These are phyloP conservation scores for Kryptolebias ocellatus DNA, from an alignment of 2,797 vertebrate species.

Conservation along the genomic window DNA sequence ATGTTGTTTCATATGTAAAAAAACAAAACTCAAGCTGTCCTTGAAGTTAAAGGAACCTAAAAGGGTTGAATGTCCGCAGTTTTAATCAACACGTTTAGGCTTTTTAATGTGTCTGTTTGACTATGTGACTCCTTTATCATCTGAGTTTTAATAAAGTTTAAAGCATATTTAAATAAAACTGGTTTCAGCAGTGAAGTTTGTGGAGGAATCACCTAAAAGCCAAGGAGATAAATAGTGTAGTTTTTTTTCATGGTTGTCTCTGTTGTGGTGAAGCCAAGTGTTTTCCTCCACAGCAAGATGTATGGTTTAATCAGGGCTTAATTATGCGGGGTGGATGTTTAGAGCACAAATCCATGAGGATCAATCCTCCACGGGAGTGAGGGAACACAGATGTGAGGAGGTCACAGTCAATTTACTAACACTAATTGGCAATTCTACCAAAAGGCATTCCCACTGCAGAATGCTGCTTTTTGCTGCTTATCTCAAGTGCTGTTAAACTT, in stretches of 20 bases:
- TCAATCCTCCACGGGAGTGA: not conserved
- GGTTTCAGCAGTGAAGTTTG: not conserved
- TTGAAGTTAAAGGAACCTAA: too few relatives aligned
- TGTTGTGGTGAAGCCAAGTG: not conserved
- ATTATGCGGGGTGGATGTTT: slow-evolving; percentile 22
- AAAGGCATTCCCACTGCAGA: slow-evolving; percentile 2
- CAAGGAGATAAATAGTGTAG: not conserved
- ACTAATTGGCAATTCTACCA: slow-evolving; percentile 30
- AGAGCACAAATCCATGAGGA: slow-evolving; percentile 22
- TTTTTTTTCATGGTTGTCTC: not conserved
- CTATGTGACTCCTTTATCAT: not conserved
- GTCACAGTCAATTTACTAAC: slow-evolving; percentile 44
- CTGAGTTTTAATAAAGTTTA: not conserved
- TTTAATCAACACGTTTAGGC: too few relatives aligned
- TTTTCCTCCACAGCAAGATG: slow-evolving; percentile 5
- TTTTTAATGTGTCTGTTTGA: not conserved
- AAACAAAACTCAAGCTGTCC: too few relatives aligned
- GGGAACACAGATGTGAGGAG: slow-evolving; percentile 22
- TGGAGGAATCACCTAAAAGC: not conserved
- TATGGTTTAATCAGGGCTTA: slow-evolving; percentile 30
- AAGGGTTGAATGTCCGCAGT: too few relatives aligned
- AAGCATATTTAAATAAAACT: not conserved
- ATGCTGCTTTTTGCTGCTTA: not conserved
- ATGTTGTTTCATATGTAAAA: too few relatives aligned
- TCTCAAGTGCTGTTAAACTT: slow-evolving; percentile 1